Evolutionary conservation across 2,888 invertebrate species (phyloP), one percentile per base, ranked within the genome.

Genomic region (Eupithecia centaureata): DNA sequence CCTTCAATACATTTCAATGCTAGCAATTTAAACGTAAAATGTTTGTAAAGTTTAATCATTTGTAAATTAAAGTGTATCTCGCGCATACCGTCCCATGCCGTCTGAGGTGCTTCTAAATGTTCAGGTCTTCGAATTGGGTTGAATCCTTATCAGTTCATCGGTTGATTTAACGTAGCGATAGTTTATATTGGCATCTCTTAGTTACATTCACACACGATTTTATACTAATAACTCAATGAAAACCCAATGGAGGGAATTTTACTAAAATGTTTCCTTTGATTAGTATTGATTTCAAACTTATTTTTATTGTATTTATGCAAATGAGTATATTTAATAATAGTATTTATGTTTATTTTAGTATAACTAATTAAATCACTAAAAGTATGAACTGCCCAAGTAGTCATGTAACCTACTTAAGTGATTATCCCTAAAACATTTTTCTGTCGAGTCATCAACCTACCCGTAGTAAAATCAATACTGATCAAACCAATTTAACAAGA

Each of bases 91-190:
- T 78, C 81, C 81, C 77, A 77, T 73, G 70, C 72, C 73, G 68
- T 75, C 65, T 54, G 65, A 64, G 70, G 75, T 73, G 68, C 76
- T 69, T 22, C 47, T 42, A 22, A 47, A 47, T 47, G 10, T 47
- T 47, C 22, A 22, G 71, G 73, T 69, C 72, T 73, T 74, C 54
- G 63, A 68, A 66, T 71, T 77, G 77, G 78, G 74, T 70, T 73
- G 71, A 75, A 70, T 62, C 66, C 66, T 79, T 76, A 73, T 77
- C 67, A 74, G 75, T 73, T 68, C 74, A 79, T 78, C 76, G 73
- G 77, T 77, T 72, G 72, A 76, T 72, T 72, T 71, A 67, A 76
- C 65, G 52, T 71, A 70, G 63, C 42, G 65, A 65, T 74, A 71
- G 65, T 64, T 70, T 63, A 25, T 73, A 61, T 69, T 73, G 66